A percentile compares a stretch with the other conserved stretches of the same genome.
phyloP scores from a whole-genome alignment of 2,113 vertebrate species.

The Dolichotis patagonum region DNA sequence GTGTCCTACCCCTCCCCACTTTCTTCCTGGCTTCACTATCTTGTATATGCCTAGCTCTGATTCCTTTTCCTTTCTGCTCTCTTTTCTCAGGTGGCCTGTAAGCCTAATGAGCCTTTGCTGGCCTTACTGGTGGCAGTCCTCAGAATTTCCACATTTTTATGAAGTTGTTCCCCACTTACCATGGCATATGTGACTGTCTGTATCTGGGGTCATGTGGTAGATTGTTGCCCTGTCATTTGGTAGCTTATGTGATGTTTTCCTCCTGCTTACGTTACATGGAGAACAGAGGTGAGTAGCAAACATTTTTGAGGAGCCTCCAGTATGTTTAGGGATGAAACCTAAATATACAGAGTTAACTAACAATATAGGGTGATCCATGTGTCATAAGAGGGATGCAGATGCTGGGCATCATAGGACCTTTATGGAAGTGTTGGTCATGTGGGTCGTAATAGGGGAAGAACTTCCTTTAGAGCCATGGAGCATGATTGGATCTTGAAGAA shows the following conservation, averaged over 20 bases:
- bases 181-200: not conserved
- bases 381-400: not conserved
- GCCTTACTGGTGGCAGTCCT: not conserved
- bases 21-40: not conserved
- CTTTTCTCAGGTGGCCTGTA: not conserved
- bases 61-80: not conserved
- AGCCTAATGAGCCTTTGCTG: not conserved
- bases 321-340: not conserved
- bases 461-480: too few species aligned
- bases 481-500: not conserved
- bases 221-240: not conserved
- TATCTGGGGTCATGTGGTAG: not conserved
- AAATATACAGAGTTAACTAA: not conserved
- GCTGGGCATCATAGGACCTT: fast-evolving
- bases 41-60: not conserved
- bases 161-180: not conserved
- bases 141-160: not conserved
- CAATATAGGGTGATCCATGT: too few species aligned
- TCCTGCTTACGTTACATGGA: not conserved
- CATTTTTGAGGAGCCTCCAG: not conserved
- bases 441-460: not conserved
- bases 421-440: not conserved
- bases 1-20: fast-evolving
- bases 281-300: not conserved
- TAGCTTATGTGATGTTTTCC: not conserved